Evolutionary conservation across 2,797 vertebrate genomes (phyloP).

Genomic region (Eulemur rubriventer): DNA sequence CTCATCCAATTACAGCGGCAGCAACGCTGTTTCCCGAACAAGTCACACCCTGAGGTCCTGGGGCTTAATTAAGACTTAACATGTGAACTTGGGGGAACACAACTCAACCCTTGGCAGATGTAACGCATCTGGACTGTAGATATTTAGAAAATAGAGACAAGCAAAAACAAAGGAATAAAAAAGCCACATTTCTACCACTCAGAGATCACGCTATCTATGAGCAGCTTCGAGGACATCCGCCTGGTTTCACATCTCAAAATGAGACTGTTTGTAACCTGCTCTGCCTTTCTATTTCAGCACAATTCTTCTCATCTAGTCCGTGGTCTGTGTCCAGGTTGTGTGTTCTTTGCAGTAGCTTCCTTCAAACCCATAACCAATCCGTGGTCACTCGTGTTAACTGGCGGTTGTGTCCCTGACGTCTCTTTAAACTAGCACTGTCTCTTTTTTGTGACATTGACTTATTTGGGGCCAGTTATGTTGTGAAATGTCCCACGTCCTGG

Average conservation of each 20-base stretch:
- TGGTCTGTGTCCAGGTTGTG: not conserved
- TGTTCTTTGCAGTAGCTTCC: not conserved
- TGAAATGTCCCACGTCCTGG: rapidly evolving
- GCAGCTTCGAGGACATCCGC: not conserved
- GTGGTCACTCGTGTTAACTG: rapidly evolving
- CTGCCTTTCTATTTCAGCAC: not conserved
- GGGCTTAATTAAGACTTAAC: not conserved
- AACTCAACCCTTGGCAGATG: not conserved
- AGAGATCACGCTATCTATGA: not conserved
- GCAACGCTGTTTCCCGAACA: not conserved
- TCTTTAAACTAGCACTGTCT: not conserved
- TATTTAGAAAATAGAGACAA: not conserved
- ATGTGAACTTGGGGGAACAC: too few relatives aligned
- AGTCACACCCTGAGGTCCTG: not conserved
- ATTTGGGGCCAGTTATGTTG: rapidly evolving
- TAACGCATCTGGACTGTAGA: rapidly evolving
- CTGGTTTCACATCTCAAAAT: not conserved
- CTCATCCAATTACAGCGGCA: rapidly evolving
- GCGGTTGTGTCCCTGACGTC: rapidly evolving
- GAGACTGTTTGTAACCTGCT: not conserved
- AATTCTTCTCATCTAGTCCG: not conserved
- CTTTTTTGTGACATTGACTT: not conserved
- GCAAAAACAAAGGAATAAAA: not conserved
- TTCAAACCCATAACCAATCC: not conserved
- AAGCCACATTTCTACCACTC: rapidly evolving